phyloP scores from a whole-genome alignment of 2,797 vertebrate species.

The Pteropus rufus region DNA sequence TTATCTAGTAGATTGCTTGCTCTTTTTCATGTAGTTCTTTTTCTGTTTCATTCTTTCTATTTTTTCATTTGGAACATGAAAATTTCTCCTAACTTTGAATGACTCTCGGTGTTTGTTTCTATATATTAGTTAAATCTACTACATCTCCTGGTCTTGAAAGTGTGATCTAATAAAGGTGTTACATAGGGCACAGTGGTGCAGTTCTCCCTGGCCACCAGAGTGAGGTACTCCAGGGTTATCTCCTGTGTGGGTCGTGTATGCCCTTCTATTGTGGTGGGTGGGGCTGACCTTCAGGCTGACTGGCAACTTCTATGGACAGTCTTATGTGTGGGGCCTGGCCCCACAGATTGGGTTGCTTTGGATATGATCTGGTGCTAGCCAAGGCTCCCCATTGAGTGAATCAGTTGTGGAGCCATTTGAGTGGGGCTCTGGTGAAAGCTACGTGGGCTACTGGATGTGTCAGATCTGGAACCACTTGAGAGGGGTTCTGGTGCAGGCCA shows the following conservation, averaged over 20 bases:
- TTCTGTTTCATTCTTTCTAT: neutral
- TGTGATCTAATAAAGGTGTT: neutral
- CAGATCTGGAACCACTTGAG: neutral
- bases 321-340: neutral
- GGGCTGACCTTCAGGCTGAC: no score
- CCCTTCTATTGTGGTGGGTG: no score
- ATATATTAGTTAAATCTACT: neutral
- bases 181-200: neutral
- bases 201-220: neutral
- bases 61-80: neutral
- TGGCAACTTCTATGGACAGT: neutral
- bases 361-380: neutral
- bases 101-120: neutral
- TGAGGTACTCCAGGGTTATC: neutral
- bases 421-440: neutral
- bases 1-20: neutral
- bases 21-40: neutral
- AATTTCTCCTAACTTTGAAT: neutral
- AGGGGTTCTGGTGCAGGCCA: no score
- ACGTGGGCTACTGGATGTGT: neutral
- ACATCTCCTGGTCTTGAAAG: neutral
- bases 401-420: neutral
- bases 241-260: no score
- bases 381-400: neutral
- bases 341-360: neutral